Evolutionary conservation across 1,140 invertebrate species (phyloP), one percentile per base, ranked within the genome.

Genomic region (Zaprionus africanus): DNA sequence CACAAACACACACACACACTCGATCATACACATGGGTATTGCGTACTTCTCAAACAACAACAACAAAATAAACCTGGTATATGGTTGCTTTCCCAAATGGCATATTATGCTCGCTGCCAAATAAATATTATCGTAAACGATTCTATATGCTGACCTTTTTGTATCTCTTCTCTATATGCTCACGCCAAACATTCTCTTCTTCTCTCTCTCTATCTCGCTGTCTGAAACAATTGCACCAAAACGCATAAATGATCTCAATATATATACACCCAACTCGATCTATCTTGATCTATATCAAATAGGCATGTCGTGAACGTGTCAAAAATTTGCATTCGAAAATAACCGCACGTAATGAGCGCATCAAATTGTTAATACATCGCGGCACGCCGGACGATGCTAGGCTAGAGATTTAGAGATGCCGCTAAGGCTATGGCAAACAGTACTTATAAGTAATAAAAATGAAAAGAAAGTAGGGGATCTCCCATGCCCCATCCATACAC

Each of bases 241-340:
- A 65, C 36, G 63, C 61, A 64, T 64, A 64, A 64, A 63, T 49
- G 34, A 64, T 53, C 38, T 41, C 38, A n/a, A 26, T 61, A 61
- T 60, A 61, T 28, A 31, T 9, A 51, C 46, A 49, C 17, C 17
- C 2, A 22, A 46, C n/a, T 57, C 24, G 56, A 24, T 57, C 43
- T 67, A 46, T 51, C 36, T 63, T 36, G 54, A 58, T 71, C 59
- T 38, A 19, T 67, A 46, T 69, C 41, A 28, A 31, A 56, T 67
- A 98, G 97, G 95, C 95, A 90, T 97, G 95, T 95, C 96, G 96
- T 92, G 97, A 98, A 93, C 95, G 95, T 93, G 96, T 97, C 78
- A 97, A 96, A 93, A 95, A 95, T 81, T 95, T 98, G 87, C 97
- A 98, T 93, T 97, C 95, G 94, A 98, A 97, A 95, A 97, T 98